These are phyloP conservation scores for Corydoras maculifer DNA, from an alignment of 2,113 vertebrate species.

Conservation along the genomic window DNA sequence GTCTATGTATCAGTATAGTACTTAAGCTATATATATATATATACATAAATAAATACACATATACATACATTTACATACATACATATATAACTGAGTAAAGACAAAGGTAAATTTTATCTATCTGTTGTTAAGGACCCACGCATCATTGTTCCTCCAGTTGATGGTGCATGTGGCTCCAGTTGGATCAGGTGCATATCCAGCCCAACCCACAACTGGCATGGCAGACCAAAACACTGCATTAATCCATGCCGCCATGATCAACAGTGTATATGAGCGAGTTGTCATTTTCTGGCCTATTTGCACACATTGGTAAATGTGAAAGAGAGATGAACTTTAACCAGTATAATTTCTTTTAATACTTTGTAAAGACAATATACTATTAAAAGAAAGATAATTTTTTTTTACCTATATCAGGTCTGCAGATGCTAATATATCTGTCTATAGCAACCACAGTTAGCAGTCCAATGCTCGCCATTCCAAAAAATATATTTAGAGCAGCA, in stretches of 20 bases:
- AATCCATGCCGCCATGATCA: slow-evolving; percentile 86
- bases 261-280: slow-evolving; percentile 64
- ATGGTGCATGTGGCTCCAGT: slow-evolving; percentile 95
- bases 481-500: slow-evolving; percentile 95
- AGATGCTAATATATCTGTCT: slow-evolving; percentile 88
- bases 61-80: no score
- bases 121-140: slow-evolving; percentile 60
- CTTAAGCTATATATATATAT: no score
- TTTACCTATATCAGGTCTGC: slow-evolving; percentile 83
- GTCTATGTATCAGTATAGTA: no score
- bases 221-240: slow-evolving; percentile 93
- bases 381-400: background rate
- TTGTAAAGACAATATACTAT: no score
- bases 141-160: slow-evolving; percentile 88
- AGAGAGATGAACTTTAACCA: no score
- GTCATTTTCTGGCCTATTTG: slow-evolving; percentile 82
- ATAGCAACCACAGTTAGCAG: slow-evolving; percentile 88
- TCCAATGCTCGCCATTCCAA: slow-evolving; percentile 96
- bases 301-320: background rate
- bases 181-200: slow-evolving; percentile 87
- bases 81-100: no score
- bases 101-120: no score
- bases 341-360: no score
- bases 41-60: no score
- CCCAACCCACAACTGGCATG: slow-evolving; percentile 88